Conservation (phyloP, 2,888 invertebrate species). For the Hipparchia sbordonii region DNA sequence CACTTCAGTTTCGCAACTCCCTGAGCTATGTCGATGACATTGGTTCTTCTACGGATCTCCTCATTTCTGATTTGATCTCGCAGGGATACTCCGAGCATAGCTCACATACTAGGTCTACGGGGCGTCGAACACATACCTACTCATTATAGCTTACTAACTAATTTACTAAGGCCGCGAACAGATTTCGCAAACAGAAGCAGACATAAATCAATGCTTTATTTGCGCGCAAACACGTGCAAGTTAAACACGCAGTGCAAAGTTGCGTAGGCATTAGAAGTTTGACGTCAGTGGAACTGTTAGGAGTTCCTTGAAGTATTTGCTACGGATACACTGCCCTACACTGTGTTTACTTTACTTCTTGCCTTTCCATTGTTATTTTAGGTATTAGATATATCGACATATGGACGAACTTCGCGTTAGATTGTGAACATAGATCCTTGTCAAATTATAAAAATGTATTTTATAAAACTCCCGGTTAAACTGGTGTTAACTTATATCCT, state of each 20-base stretch:
- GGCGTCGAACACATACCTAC: not conserved
- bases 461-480: too few relatives aligned
- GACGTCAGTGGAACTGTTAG: conserved; percentile 37
- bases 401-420: too few relatives aligned
- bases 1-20: too few relatives aligned
- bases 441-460: too few relatives aligned
- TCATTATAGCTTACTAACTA: not conserved
- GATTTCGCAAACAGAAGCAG: conserved; percentile 21
- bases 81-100: too few relatives aligned
- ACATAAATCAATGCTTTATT: conserved; percentile 36
- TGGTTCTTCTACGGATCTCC: too few relatives aligned
- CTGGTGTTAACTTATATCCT: too few relatives aligned
- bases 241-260: conserved; percentile 37
- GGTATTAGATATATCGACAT: not conserved
- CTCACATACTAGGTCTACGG: too few relatives aligned
- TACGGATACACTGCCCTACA: not conserved
- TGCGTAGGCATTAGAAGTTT: conserved; percentile 13
- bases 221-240: conserved; percentile 36
- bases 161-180: not conserved
- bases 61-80: too few relatives aligned
- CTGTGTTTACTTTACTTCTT: conserved; percentile 16
- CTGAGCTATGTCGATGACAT: too few relatives aligned
- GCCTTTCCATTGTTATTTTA: not conserved
- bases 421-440: too few relatives aligned
- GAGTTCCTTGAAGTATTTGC: conserved; percentile 47